These are phyloP conservation scores for Gasteruption jaculator DNA, from an alignment of 2,888 invertebrate species.

Conservation along the genomic window DNA sequence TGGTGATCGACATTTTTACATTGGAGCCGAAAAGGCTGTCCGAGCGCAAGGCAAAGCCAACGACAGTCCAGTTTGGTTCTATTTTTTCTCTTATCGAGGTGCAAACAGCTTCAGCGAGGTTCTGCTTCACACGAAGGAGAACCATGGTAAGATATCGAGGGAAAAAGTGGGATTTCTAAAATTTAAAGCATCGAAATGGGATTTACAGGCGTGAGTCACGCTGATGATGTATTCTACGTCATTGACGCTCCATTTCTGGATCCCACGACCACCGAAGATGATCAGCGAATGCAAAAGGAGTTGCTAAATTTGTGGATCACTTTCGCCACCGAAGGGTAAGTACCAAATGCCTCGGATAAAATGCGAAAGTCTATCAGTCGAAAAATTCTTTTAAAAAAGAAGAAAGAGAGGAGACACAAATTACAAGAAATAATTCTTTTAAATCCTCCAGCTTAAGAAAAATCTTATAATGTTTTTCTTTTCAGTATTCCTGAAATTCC, in stretches of 20 bases:
- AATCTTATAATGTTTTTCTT: constrained; percentile 14
- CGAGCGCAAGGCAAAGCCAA: constrained; percentile 55
- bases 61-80: constrained; percentile 59
- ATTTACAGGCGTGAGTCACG: constrained; percentile 62
- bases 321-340: constrained; percentile 62
- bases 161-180: no score
- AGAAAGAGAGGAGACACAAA: neutral
- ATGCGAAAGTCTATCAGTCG: neutral
- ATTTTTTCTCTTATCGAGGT: constrained; percentile 59
- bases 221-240: constrained; percentile 59
- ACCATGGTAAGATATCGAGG: constrained; percentile 56
- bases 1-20: constrained; percentile 60
- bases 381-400: neutral
- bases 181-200: no score
- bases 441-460: no score
- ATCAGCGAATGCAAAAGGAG: constrained; percentile 54
- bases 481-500: constrained; percentile 52
- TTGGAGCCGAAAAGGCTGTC: constrained; percentile 57
- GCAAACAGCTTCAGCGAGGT: constrained; percentile 55
- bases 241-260: constrained; percentile 47
- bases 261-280: constrained; percentile 48
- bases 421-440: constrained; percentile 5
- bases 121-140: constrained; percentile 52
- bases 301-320: constrained; percentile 57
- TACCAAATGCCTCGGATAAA: constrained; percentile 8